Evolutionary conservation across 2,888 invertebrate species (phyloP).

Genomic region (Athalia cordata): DNA sequence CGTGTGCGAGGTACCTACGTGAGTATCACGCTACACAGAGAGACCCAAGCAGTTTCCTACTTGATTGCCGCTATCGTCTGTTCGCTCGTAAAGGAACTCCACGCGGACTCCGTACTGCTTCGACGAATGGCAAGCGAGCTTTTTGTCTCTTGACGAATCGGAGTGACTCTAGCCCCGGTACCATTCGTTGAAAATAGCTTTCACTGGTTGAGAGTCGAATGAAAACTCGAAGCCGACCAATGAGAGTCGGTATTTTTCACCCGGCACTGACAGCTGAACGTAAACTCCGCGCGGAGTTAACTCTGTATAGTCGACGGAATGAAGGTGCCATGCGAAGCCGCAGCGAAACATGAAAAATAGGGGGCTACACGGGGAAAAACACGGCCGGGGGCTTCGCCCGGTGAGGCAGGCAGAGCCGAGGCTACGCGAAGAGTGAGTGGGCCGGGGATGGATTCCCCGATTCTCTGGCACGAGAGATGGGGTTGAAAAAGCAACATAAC

Average conservation of each 20-base stretch:
- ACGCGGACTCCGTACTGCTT: slow-evolving; percentile 63
- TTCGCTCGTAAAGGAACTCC: slow-evolving; percentile 68
- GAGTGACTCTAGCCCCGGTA: slow-evolving; percentile 34
- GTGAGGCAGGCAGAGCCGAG: slow-evolving; percentile 51
- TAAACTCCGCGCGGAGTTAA: slow-evolving; percentile 67
- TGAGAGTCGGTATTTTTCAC: slow-evolving; percentile 55
- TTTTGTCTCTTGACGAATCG: slow-evolving; percentile 57
- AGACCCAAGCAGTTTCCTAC: slow-evolving; percentile 72
- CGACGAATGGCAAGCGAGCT: slow-evolving; percentile 56
- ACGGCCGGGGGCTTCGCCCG: slow-evolving; percentile 56
- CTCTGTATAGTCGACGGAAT: slow-evolving; percentile 58
- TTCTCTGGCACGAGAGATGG: slow-evolving; percentile 59
- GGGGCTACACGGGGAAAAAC: slow-evolving; percentile 73
- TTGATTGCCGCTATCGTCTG: slow-evolving; percentile 74
- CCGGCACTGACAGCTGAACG: slow-evolving; percentile 49
- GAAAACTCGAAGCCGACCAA: slow-evolving; percentile 60
- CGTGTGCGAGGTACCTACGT: slow-evolving; percentile 50
- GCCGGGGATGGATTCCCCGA: slow-evolving; percentile 61
- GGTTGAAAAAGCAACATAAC: slow-evolving; percentile 73
- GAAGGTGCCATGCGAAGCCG: slow-evolving; percentile 73
- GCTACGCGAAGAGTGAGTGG: slow-evolving; percentile 50
- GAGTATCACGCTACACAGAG: slow-evolving; percentile 72
- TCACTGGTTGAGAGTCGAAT: slow-evolving; percentile 59
- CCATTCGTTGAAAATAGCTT: slow-evolving; percentile 37
- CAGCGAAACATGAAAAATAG: slow-evolving; percentile 74